Evolutionary conservation across 1,140 invertebrate species (phyloP).

Genomic region (Ruditapes philippinarum): DNA sequence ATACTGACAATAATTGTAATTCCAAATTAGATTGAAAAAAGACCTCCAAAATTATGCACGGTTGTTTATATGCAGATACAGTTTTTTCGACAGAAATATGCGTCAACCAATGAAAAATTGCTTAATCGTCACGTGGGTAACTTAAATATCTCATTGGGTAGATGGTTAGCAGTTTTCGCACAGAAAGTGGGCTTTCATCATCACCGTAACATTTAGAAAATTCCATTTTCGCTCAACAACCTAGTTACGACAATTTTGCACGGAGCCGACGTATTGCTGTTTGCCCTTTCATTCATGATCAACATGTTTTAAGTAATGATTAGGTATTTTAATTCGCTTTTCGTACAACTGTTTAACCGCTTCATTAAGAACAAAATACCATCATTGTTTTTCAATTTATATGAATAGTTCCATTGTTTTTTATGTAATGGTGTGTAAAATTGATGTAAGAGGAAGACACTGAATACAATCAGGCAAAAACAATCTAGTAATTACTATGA

Average conservation of each 20-base stretch:
- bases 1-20: background rate
- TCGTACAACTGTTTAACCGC: too few relatives aligned
- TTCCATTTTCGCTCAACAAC: background rate
- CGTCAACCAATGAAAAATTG: background rate
- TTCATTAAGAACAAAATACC: too few relatives aligned
- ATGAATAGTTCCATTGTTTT: too few relatives aligned
- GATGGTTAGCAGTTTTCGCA: too few relatives aligned
- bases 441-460: too few relatives aligned
- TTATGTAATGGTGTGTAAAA: too few relatives aligned
- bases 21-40: background rate
- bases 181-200: background rate
- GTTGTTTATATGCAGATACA: background rate
- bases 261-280: background rate
- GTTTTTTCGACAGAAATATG: background rate
- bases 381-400: too few relatives aligned
- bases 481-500: too few relatives aligned
- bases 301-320: too few relatives aligned
- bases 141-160: background rate
- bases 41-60: background rate
- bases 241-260: background rate
- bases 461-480: too few relatives aligned
- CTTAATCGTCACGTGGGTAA: background rate
- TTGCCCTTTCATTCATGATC: too few relatives aligned
- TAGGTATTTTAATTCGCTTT: too few relatives aligned
- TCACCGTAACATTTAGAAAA: background rate